Evolutionary conservation across 2,797 vertebrate genomes (phyloP), one percentile per base, ranked within the genome.

Genomic region (Pelobates cultripes): DNA sequence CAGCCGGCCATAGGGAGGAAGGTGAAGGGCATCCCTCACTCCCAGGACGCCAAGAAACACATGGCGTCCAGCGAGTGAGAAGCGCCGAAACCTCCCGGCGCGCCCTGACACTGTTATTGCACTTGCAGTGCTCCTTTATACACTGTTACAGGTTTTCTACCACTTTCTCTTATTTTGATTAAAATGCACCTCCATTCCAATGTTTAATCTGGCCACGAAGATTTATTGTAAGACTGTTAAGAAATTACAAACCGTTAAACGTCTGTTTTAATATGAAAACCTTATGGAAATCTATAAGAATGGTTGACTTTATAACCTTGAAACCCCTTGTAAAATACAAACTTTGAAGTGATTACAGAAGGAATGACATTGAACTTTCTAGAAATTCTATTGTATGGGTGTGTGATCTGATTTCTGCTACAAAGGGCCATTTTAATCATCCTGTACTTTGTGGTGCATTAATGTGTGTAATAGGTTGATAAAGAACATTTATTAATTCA

Each of bases 341-440:
- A 87, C 57, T 53, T 71, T 85, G 87, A 89, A 88, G 78, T 85
- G 84, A 90, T 90, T 86, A 81, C 88, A 89, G 67, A 68, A 85
- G 86, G 60, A 86, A 78, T 92, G 90, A 91, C 87, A 88, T 84
- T 92, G 89, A 91, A 88, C 87, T 89, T 90, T 75, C 77, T 85
- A 84, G 75, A 87, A 90, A 89, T 93, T 92, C 90, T 89, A 87
- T 89, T 89, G 85, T 88, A n/a, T 3, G 17, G 77, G 86, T 90
- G 80, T 88, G n/a, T 84, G 85, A 84, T 28, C 88, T 84, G 86
- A 82, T 88, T 90, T 84, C 79, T 45, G 43, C 90, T 92, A 88
- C 85, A 91, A 88, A 91, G 87, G 89, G 90, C 91, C 90, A 91
- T 93, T 94, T 93, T 92, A 92, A 92, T 93, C 87, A 92, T 92